Base-by-base conservation (phyloP, 1,140 invertebrate species). In the Brachionus rotundiformis region DNA sequence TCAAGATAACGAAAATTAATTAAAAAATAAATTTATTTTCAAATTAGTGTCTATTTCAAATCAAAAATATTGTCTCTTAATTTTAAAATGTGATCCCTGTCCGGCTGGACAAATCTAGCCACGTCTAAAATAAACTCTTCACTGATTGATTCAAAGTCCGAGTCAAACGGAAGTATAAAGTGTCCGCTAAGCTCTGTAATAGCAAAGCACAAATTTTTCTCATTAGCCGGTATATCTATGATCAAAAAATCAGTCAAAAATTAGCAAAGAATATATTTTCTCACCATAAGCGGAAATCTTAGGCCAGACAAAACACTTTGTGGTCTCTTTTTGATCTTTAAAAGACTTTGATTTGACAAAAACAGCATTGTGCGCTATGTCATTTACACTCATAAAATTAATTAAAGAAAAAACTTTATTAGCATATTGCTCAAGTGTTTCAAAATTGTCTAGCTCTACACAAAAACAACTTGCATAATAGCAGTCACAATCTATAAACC, bases 191-290 rank as follows among this genome's bases (percentile, higher is more conserved):
- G 11, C 23, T 79, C 76, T 1, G 27, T 27, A 10, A 79, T 79
- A 4, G 76, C 76, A 63, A 59, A 79, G n/a, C 76, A 59, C 23
- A 79, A 31, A 39, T 59, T 59, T 23, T 79, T 79, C 2, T 79
- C 47, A 59, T 79, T 63, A 10, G 10, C 3, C 4, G 44, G 44
- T 11, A 79, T 59, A 13, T 79, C 76, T 79, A 29, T 25, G 11
- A 59, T 2, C 7, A 11, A 59, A 54, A 54, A 29, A 31, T 6
- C 13, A 54, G 7, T 1, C 49, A 10, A 54, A 54, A 4, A 54
- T 6, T 10, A 19, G 5, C 11, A 49, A 33, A 27, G 10, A 61
- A 61, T 23, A 27, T 27, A 25, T 25, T 25, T 13, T 0, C 1
- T 23, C 36, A 68, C 63, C 29, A 19, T 68, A 13, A 3, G 63